Evolutionary conservation across 2,888 invertebrate species (phyloP).

Genomic region (Alloplasta piceator): DNA sequence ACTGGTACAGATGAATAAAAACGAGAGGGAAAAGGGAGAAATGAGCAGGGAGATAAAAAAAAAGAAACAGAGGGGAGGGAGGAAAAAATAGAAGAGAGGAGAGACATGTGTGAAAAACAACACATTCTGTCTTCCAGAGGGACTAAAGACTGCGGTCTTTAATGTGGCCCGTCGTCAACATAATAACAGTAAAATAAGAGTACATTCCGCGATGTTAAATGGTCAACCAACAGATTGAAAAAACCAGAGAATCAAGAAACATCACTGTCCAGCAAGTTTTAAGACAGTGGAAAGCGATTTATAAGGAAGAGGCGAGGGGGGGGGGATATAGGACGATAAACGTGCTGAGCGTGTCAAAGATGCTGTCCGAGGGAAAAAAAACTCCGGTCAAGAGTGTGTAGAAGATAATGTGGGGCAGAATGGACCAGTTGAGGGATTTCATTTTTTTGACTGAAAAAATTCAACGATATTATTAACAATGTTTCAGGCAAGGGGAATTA

Average conservation of each 20-base stretch:
- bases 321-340: constrained; percentile 20
- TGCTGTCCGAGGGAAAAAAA: constrained; percentile 12
- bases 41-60: background rate
- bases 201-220: background rate
- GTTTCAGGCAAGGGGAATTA: no score
- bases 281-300: background rate
- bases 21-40: background rate
- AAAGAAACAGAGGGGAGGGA: background rate
- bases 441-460: no score
- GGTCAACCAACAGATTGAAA: background rate
- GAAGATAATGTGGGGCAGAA: no score
- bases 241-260: background rate
- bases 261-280: background rate
- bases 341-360: constrained; percentile 36
- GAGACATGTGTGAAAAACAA: background rate
- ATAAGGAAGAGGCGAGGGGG: background rate
- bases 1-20: background rate
- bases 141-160: background rate
- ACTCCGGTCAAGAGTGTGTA: background rate
- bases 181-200: background rate
- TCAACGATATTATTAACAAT: no score
- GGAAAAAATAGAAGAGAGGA: background rate
- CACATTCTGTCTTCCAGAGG: constrained; percentile 4
- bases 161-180: background rate
- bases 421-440: no score